Base-by-base conservation (phyloP, 2,888 invertebrate genomes). In the Galerucella nymphaeae region DNA sequence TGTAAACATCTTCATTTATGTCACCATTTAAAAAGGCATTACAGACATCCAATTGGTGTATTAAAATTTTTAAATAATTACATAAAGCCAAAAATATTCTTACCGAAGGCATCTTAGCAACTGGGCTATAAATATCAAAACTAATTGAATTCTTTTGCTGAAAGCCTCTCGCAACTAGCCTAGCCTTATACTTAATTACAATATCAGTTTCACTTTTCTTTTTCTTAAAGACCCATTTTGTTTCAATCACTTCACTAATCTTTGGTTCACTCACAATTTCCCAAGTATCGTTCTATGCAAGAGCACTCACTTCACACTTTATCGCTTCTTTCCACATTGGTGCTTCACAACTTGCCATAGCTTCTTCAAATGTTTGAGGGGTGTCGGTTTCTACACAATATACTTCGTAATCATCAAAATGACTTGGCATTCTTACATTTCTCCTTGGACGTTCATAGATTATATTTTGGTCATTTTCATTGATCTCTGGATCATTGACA, bases 21-120 rank as follows among this genome's bases (percentile, higher is more conserved):
- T 75, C 70, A n/a, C 79, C 77, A 74, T 80, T 71, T 61, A 79
- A 64, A 73, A 80, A 80, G 11, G 80, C 79, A 55, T 75, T 71
- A 50, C 71, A 72, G 2, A 80, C 78, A 72, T 80, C 79, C 76
- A 79, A 77, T 57, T 80, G 79, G 61, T 79, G 63, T 3, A 80
- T 70, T 11, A 55, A 16, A 38, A 58, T 68, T 18, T 61, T n/a
- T 45, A 66, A 59, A n/a, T 65, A 48, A 48, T 38, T 65, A 50
- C 61, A 66, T n/a, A 73, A 53, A 14, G 63, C 57, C 20, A 74
- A 18, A 42, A 73, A 45, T 13, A 75, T 69, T 66, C 69, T 63
- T 23, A 76, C 59, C 11, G 64, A 45, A 45, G 64, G 41, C n/a
- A 64, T n/a, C 16, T 64, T 64, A 14, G 64, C 48, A 10, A 64